Percentiles rank a stretch among this genome's conserved stretches.
Conservation (phyloP, 2,797 vertebrate genomes). For the Choloepus didactylus region DNA sequence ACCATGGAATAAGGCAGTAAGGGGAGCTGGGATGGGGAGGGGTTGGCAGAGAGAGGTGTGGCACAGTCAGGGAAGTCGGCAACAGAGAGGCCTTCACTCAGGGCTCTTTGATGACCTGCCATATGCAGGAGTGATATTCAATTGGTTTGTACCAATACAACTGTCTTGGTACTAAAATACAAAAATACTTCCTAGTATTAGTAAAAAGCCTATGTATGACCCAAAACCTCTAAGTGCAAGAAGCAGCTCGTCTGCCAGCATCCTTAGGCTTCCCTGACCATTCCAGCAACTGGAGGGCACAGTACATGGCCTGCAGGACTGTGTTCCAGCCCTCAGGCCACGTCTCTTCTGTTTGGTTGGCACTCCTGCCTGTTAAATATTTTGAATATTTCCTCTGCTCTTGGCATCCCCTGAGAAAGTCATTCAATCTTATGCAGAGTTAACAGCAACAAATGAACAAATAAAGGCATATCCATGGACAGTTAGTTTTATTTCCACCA, state of each 20-base stretch:
- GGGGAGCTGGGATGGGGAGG: not conserved
- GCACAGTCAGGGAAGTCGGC: not conserved
- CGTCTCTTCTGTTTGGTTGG: not conserved
- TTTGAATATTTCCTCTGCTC: not conserved
- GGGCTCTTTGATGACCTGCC: not conserved
- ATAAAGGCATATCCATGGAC: not conserved
- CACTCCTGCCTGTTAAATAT: not conserved
- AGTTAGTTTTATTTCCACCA: not conserved
- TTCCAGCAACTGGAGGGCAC: not conserved
- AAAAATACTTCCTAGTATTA: not conserved
- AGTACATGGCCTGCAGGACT: not conserved
- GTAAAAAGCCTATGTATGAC: not conserved
- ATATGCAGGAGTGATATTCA: not conserved
- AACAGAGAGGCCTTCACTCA: not conserved
- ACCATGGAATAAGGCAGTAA: not conserved
- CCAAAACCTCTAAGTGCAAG: not conserved
- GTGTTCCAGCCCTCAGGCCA: not conserved
- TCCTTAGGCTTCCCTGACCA: not conserved
- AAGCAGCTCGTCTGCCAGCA: not conserved
- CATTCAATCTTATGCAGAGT: not conserved
- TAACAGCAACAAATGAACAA: not conserved
- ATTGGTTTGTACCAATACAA: not conserved
- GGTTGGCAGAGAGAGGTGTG: not conserved
- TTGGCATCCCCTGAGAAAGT: not conserved
- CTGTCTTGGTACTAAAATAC: not conserved